These are phyloP conservation scores for Eupithecia dodoneata DNA, from an alignment of 2,888 invertebrate genomes.

Conservation along the genomic window DNA sequence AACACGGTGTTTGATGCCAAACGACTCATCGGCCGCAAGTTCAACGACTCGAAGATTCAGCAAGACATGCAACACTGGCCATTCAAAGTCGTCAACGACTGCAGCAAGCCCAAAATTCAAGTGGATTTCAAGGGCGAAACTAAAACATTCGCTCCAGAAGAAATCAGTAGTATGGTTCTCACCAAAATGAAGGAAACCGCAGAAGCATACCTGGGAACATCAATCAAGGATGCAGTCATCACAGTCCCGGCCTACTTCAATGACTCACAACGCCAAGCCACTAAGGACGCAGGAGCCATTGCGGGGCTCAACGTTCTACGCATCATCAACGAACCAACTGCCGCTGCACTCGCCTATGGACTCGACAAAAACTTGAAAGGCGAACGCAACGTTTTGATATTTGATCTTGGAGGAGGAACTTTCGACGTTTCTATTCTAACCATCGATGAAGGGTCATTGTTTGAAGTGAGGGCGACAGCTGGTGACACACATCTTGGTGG, in stretches of 20 bases:
- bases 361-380: constrained; percentile 87
- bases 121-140: constrained; percentile 87
- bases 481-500: constrained; percentile 94
- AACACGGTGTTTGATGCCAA: constrained; percentile 90
- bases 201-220: constrained; percentile 87
- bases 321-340: constrained; percentile 93
- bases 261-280: constrained; percentile 89
- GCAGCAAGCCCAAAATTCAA: constrained; percentile 87
- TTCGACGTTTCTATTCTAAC: constrained; percentile 93
- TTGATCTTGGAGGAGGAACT: constrained; percentile 87
- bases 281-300: constrained; percentile 92
- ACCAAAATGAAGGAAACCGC: constrained; percentile 86
- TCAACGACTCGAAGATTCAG: constrained; percentile 89
- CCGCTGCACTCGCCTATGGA: constrained; percentile 89
- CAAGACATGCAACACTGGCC: constrained; percentile 94
- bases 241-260: constrained; percentile 93
- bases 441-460: constrained; percentile 89
- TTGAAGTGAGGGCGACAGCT: constrained; percentile 92
- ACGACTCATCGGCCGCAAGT: constrained; percentile 91
- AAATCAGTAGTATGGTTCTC: constrained; percentile 88
- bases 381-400: constrained; percentile 86
- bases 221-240: constrained; percentile 89
- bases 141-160: constrained; percentile 87
- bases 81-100: constrained; percentile 87
- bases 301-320: constrained; percentile 91